A percentile compares a stretch with the other conserved stretches of the same genome.
These are phyloP conservation scores for Asobara japonica DNA, from an alignment of 1,140 invertebrate species.

Conservation along the genomic window DNA sequence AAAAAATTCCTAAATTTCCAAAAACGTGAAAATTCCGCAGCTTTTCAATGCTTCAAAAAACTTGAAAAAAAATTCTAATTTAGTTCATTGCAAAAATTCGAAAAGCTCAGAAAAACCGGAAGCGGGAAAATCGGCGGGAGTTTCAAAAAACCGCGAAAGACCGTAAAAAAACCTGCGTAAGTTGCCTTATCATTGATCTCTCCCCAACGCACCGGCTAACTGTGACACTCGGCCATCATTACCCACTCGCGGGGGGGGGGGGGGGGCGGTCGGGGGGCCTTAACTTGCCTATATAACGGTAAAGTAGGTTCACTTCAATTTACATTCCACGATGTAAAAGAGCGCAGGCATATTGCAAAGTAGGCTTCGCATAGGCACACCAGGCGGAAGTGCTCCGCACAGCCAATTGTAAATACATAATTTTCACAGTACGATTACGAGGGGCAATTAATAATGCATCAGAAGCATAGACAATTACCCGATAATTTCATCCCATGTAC, in stretches of 20 bases:
- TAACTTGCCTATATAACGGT: conserved; percentile 29
- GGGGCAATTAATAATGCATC: neutral
- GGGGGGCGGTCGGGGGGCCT: neutral
- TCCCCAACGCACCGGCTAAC: neutral
- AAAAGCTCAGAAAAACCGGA: no score
- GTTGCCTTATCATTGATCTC: no score
- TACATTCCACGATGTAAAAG: conserved; percentile 36
- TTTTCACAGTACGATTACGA: conserved; percentile 1
- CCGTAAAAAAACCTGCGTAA: no score
- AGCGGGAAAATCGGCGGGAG: no score
- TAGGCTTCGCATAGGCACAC: conserved; percentile 24
- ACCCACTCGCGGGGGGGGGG: neutral
- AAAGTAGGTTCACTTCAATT: conserved; percentile 35
- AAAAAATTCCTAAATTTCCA: no score
- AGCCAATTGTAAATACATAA: neutral
- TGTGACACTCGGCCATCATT: neutral
- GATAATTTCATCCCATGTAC: neutral
- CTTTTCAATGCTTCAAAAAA: no score
- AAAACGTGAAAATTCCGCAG: no score
- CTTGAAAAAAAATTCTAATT: no score
- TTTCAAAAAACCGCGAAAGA: no score
- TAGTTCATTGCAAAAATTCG: no score
- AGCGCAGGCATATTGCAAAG: neutral
- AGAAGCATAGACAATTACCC: neutral
- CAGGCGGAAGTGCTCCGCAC: conserved; percentile 23